Evolutionary conservation across 2,888 invertebrate genomes (phyloP), one percentile per base, ranked within the genome.

Genomic region (Entomobrya proxima): DNA sequence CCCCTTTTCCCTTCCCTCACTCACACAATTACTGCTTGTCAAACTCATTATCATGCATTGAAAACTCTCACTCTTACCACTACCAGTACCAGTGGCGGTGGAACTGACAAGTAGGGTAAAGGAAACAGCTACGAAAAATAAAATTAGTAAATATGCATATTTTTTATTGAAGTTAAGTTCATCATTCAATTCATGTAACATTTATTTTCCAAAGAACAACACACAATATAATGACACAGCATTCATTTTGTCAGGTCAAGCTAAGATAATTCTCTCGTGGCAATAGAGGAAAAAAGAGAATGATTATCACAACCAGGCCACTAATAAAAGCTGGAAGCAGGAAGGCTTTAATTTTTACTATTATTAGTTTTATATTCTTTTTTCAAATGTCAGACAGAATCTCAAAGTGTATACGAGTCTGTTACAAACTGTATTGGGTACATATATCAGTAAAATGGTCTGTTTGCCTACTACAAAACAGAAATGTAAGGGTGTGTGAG

Each of bases 271-370:
- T 37, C 58, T 27, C 35, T 32, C 15, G 35, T 61, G 30, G 4
- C 15, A 35, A 11, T 6, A 4, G 18, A 15, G 18, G 58, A 58
- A 2, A 35, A 35, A 4, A n/a, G n/a, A 30, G 40, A 37, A 32
- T 32, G 9, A 61, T 61, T 61, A 30, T n/a, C 30, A 21, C 9
- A 32, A 32, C 15, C 30, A 61, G 30, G 15, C 40, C 5, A 40
- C 67, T 24, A 44, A 50, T 74, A 35, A 75, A 75, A 75, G 75
- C n/a, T 79, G 69, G 79, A 79, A 79, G 55, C 79, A 79, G 69
- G 79, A 79, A 79, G 69, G 27, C 69, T 55, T 69, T 69, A 67
- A 79, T 79, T 79, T 79, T 52, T 4, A 35, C n/a, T 79, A 40
- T 24, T 24, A 47, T 30, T 40, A 47, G 15, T 21, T 30, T 50